Base-by-base conservation (phyloP, 2,888 invertebrate genomes). In the Apantesis nais region DNA sequence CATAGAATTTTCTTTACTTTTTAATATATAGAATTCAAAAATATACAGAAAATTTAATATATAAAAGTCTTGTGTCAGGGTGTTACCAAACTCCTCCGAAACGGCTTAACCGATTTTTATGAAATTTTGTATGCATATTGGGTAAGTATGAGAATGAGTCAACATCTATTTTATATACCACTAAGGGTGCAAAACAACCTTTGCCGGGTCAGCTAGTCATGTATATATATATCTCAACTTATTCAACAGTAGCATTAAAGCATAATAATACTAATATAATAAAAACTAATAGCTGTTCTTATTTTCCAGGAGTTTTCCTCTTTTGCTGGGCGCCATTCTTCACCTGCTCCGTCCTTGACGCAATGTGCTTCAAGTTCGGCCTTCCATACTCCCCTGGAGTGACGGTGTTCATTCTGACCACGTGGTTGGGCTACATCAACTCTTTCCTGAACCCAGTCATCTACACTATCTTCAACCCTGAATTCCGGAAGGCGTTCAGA, bases 301-400 rank as follows among this genome's bases (percentile, higher is more conserved):
- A 83, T 80, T 81, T 86, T 95, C 25, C 96, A 99, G 99, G 99
- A 82, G 99, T 99, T 14, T 99, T 99, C 93, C 97, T 99, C 62
- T 96, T 99, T 87, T 99, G 99, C 95, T 99, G 99, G 99, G 98
- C 99, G 75, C 99, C 99, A 65, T 99, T 99, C 96, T 99, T 99
- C 96, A 98, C 99, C 12, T 99, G 99, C 95, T 99, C 99, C 92
- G 98, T 99, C 75, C 96, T 99, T 95, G 99, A 99, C 91, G 99
- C 99, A 1, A 97, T 99, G 91, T 99, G 99, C 96, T 97, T 97
- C 84, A 98, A 99, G 92, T 95, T 98, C 82, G 96, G 96, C 60
- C 95, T 96, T 78, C 96, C 97, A 77, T 98, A 98, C 91, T 97
- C 97, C 73, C 98, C 98, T 0, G 97, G 98, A 48, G 96, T 99